phyloP scores from a whole-genome alignment of 2,797 vertebrate genomes.

The Poeciliopsis paucimaculata region DNA sequence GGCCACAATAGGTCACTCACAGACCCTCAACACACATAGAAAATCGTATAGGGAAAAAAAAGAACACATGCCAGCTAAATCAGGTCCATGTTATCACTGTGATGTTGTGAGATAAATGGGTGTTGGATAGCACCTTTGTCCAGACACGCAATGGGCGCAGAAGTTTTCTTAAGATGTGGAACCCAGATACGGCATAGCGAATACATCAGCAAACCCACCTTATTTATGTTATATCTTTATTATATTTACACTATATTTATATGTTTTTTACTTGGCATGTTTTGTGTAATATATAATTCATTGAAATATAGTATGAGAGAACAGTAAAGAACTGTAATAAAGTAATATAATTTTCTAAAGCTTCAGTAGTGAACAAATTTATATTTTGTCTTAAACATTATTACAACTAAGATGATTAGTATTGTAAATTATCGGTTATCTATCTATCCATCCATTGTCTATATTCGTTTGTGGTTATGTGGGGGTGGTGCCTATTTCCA shows the following conservation, averaged over 20 bases:
- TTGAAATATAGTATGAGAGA: background rate
- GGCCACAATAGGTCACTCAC: conserved; percentile 75
- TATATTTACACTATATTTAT: no score
- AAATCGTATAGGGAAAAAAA: conserved; percentile 52
- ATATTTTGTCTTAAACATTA: background rate
- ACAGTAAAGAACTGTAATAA: background rate
- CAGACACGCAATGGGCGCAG: conserved; percentile 51
- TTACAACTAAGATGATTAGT: background rate
- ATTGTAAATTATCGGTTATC: background rate
- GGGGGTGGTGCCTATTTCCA: background rate
- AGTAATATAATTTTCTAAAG: background rate
- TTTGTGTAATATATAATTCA: background rate
- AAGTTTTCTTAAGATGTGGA: conserved; percentile 53
- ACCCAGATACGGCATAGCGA: conserved; percentile 36
- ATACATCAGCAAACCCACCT: conserved; percentile 7
- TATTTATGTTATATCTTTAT: background rate
- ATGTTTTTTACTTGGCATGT: background rate
- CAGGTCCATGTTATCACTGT: conserved; percentile 65
- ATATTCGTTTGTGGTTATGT: background rate
- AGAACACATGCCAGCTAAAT: conserved; percentile 66
- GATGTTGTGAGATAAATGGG: conserved; percentile 63
- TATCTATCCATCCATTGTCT: background rate
- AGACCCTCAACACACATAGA: conserved; percentile 43
- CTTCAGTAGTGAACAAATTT: background rate
- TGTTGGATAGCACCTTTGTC: conserved; percentile 62